These are phyloP conservation scores for Eupithecia centaureata DNA, from an alignment of 2,888 invertebrate genomes.

Conservation along the genomic window DNA sequence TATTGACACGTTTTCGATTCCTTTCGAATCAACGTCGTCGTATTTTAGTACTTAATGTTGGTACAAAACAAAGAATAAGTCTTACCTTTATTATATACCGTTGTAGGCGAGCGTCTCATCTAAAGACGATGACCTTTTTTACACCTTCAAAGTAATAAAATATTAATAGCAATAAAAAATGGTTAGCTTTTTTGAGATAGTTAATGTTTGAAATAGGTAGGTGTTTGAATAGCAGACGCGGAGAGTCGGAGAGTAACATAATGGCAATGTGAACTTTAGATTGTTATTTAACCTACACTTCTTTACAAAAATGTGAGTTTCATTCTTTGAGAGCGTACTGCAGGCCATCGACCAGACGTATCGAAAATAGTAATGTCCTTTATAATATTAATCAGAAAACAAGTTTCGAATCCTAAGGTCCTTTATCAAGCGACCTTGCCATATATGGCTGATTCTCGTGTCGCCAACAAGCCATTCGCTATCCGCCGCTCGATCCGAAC, in stretches of 20 bases:
- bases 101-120: not conserved
- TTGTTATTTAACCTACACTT: not conserved
- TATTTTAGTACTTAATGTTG: not conserved
- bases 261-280: not conserved
- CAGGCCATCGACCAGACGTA: not conserved
- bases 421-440: slow-evolving; percentile 65
- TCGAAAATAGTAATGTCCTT: slow-evolving; percentile 11
- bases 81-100: too few species aligned
- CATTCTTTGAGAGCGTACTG: not conserved
- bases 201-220: not conserved
- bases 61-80: not conserved
- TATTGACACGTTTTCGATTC: not conserved
- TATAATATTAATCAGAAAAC: not conserved
- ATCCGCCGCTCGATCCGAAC: slow-evolving; percentile 37
- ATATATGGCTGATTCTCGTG: slow-evolving; percentile 64
- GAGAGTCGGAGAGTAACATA: not conserved
- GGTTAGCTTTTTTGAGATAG: not conserved
- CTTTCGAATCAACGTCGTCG: not conserved
- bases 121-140: slow-evolving; percentile 2
- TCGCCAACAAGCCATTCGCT: slow-evolving; percentile 48
- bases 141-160: slow-evolving; percentile 12
- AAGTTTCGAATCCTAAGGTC: slow-evolving; percentile 59
- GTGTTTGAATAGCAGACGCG: not conserved
- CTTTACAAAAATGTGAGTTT: not conserved
- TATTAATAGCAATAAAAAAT: slow-evolving; percentile 24